Evolutionary conservation across 92 coral and sea anemone genomes (phyloP).

Genomic region (Metridium senile): DNA sequence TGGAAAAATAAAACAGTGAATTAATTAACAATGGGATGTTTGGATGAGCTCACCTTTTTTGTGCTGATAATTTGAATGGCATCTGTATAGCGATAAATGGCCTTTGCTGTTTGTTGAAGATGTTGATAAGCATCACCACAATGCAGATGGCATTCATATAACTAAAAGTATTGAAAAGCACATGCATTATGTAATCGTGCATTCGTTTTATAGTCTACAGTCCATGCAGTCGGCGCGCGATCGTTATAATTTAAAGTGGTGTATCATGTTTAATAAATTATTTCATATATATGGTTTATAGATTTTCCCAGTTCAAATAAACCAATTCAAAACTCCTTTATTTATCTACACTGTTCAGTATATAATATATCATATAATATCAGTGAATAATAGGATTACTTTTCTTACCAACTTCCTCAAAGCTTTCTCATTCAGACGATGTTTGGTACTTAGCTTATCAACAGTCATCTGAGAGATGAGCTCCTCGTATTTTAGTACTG

Average conservation of each 20-base stretch:
- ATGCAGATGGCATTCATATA: slow-evolving; percentile 65
- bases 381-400: too few species aligned
- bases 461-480: slow-evolving; percentile 20
- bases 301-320: too few species aligned
- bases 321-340: too few species aligned
- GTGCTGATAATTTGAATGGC: slow-evolving; percentile 63
- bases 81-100: slow-evolving; percentile 40
- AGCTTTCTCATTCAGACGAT: slow-evolving; percentile 10
- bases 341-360: too few species aligned
- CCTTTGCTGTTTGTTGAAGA: slow-evolving; percentile 29
- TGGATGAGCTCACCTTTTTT: slow-evolving; percentile 45
- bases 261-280: too few species aligned
- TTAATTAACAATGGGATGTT: neutral
- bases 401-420: slow-evolving; percentile 30
- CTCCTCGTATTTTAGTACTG: slow-evolving; percentile 24
- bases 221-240: too few species aligned
- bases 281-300: too few species aligned
- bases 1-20: neutral
- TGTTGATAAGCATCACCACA: slow-evolving; percentile 65
- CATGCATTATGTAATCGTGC: neutral
- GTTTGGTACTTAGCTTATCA: slow-evolving; percentile 13
- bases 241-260: too few species aligned
- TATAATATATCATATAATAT: too few species aligned
- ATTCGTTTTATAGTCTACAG: neutral
- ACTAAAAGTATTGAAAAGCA: slow-evolving; percentile 19